Evolutionary conservation across 2,888 invertebrate species (phyloP), one percentile per base, ranked within the genome.

Genomic region (Hypena proboscidalis): DNA sequence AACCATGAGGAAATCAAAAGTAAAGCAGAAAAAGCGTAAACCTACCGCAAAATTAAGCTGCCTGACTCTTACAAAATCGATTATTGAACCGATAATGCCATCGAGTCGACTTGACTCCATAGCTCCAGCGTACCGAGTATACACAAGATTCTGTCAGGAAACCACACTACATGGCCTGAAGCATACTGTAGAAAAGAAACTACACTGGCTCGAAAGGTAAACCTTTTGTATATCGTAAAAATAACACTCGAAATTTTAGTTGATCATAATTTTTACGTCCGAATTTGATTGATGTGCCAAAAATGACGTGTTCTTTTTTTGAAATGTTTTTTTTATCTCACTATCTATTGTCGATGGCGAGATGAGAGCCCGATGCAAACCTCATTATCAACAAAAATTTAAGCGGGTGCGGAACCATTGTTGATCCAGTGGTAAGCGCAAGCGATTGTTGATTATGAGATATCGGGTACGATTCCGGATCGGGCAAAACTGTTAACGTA

Each of bases 121-220:
- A 1, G 36, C 69, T 5, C 58, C 70, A 0, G 51, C 55, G 1
- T 74, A 69, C 45, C 40, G 36, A 9, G 29, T 80, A 6, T 90
- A 89, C 66, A 70, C 71, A n/a, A 73, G 70, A 10, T 90, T 89
- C 66, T 87, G 87, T 61, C 54, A 70, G 38, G 88, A 90, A 55
- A 90, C 90, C 9, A 83, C 85, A 0, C 53, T 90, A 73, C 90
- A 90, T 61, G 90, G 90, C 11, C 55, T 89, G 32, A 87, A 86
- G 52, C 89, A 90, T 79, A 88, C 89, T 67, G 90, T 90, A 1
- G 77, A 85, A 6, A 74, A 64, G 0, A 72, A 80, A 53, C 65
- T 85, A 2, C 87, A 89, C 71, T 83, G 80, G 71, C 58, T 83
- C 11, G 90, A 90, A 67, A 80, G 90, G 90, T 89, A 68, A 60